Conservation (phyloP, 37 sponge, comb jelly and placozoan species). For the Spongilla lacustris region DNA sequence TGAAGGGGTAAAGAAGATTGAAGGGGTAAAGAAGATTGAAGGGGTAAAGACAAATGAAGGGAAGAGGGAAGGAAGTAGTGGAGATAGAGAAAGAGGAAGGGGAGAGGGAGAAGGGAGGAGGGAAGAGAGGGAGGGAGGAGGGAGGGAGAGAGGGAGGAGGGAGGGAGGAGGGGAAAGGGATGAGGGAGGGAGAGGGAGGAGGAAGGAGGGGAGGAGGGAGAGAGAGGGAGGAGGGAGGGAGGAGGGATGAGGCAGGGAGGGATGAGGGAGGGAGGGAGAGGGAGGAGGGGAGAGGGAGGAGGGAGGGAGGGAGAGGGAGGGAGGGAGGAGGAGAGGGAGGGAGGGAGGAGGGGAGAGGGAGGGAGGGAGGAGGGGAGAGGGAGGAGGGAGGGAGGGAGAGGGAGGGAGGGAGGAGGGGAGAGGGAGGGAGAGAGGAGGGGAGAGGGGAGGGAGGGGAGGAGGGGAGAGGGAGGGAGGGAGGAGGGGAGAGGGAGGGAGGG, state of each 20-base stretch:
- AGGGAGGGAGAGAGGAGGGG: background rate
- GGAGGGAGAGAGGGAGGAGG: no score
- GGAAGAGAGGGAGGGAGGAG: no score
- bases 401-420: background rate
- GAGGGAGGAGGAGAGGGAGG: slow-evolving; percentile 11
- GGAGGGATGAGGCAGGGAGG: background rate
- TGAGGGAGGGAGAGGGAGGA: no score
- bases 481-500: background rate
- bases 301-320: background rate
- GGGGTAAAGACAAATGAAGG: no score
- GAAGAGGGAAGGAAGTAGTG: no score
- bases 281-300: background rate
- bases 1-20: no score
- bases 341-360: background rate
- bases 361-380: background rate
- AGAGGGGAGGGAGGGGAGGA: background rate
- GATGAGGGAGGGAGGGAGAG: background rate
- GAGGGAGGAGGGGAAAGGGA: no score
- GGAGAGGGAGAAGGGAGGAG: no score
- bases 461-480: background rate
- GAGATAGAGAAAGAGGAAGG: no score
- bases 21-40: no score
- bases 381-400: background rate
- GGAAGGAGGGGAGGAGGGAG: no score
- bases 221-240: background rate